phyloP scores from a whole-genome alignment of 2,113 vertebrate species.

The Apodemus sylvaticus region DNA sequence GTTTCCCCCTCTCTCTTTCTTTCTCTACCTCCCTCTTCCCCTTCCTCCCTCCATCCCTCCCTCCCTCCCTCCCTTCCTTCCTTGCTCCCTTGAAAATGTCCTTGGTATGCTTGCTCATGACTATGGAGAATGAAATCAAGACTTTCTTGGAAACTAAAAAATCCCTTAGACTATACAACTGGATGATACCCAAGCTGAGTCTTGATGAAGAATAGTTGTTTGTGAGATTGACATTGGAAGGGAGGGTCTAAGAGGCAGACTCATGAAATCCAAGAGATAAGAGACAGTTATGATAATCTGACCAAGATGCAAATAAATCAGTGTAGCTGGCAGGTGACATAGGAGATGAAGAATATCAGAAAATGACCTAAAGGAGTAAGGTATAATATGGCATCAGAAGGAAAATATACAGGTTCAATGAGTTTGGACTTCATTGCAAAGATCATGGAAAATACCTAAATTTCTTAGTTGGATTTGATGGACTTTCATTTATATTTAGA shows the following conservation, averaged over 20 bases:
- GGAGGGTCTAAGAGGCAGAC: background rate
- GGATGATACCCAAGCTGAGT: background rate
- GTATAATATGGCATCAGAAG: background rate
- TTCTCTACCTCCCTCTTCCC: background rate
- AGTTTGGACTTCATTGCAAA: background rate
- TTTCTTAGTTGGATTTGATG: constrained; percentile 16
- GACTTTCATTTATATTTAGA: background rate
- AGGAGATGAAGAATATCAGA: background rate
- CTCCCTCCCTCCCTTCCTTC: background rate
- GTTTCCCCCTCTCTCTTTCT: background rate
- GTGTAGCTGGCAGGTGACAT: background rate
- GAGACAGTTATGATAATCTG: background rate
- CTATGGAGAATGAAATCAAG: background rate
- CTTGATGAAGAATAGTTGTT: background rate
- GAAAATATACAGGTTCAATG: background rate
- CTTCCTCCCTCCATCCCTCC: fast-evolving
- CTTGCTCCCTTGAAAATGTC: background rate
- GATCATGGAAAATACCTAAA: background rate
- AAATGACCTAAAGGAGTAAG: background rate
- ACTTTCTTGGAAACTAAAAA: background rate
- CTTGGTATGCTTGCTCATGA: background rate
- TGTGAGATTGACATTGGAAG: background rate
- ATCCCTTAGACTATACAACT: background rate
- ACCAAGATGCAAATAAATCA: background rate
- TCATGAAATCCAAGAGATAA: background rate